These are phyloP conservation scores for Barnardius zonarius DNA, from an alignment of 2,113 vertebrate species.

Conservation along the genomic window DNA sequence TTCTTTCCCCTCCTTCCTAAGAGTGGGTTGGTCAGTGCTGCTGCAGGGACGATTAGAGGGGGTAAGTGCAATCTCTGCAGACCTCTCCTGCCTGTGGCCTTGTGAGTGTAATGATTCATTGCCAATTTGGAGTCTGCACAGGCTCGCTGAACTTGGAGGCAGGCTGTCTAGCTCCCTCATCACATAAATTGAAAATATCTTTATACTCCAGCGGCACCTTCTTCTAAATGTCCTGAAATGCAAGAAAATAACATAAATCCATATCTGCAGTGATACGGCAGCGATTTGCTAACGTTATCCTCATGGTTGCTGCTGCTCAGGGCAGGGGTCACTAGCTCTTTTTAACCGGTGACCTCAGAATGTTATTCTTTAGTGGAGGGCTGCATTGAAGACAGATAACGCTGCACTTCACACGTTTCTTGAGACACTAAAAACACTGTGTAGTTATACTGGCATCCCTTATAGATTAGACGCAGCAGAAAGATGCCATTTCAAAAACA, in stretches of 20 bases:
- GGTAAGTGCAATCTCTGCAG: constrained; percentile 40
- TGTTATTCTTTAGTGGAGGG: not conserved
- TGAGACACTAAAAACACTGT: not conserved
- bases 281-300: constrained; percentile 5
- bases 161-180: constrained; percentile 48
- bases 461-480: not conserved
- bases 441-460: not conserved
- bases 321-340: constrained; percentile 2
- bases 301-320: not conserved
- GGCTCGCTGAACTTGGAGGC: constrained; percentile 43
- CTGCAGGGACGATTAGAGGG: not conserved
- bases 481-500: constrained; percentile 2
- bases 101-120: constrained; percentile 14
- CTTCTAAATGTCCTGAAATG: constrained; percentile 30
- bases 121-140: constrained; percentile 56
- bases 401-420: not conserved
- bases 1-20: not conserved
- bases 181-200: constrained; percentile 38
- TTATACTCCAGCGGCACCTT: constrained; percentile 22
- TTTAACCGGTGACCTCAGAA: not conserved
- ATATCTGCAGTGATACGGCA: not conserved
- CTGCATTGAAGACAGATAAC: not conserved
- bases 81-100: not conserved
- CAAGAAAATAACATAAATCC: constrained; percentile 32
- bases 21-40: not conserved